phyloP scores from a whole-genome alignment of 2,888 invertebrate species.

The Dysmachus trigonus region DNA sequence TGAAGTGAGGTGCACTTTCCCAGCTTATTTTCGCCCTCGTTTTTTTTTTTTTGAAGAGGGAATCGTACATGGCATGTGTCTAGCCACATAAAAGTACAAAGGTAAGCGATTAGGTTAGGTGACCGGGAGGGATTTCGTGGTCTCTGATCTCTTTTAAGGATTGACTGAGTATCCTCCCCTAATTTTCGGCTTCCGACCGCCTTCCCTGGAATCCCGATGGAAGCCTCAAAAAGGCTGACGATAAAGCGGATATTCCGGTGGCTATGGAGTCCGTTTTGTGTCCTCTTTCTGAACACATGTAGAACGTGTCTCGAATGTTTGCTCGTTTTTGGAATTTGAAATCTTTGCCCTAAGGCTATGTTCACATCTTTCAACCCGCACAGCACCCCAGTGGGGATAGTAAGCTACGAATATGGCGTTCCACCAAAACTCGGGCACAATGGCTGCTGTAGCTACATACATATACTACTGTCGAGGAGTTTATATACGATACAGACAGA shows the following conservation, averaged over 20 bases:
- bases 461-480: neutral
- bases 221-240: neutral
- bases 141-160: neutral
- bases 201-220: neutral
- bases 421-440: neutral
- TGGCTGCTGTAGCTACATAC: neutral
- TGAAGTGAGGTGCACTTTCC: neutral
- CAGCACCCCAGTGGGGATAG: neutral
- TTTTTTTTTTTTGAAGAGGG: too few species aligned
- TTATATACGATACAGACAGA: neutral
- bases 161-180: neutral
- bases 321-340: constrained; percentile 20
- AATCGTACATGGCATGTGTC: neutral
- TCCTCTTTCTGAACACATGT: neutral
- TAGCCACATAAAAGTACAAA: neutral
- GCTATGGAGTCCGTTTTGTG: neutral
- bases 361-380: neutral
- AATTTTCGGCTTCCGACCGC: neutral
- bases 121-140: neutral
- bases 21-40: neutral
- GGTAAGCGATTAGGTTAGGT: neutral
- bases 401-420: neutral
- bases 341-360: neutral
- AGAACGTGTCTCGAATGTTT: constrained; percentile 35
- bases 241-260: constrained; percentile 4